Evolutionary conservation across 2,888 invertebrate genomes (phyloP), one percentile per base, ranked within the genome.

Genomic region (Lepidochrysops patricia): DNA sequence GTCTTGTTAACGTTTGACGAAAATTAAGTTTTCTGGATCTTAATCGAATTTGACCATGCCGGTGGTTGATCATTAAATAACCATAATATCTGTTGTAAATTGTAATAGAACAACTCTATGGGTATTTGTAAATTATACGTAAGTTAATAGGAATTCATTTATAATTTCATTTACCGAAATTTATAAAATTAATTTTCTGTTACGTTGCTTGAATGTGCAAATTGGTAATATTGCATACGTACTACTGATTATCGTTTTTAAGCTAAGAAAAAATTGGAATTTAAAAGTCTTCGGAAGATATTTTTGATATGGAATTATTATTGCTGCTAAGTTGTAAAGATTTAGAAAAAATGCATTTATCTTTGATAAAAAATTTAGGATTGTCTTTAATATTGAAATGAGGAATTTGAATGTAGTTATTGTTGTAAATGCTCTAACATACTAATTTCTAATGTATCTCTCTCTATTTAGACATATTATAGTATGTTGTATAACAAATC

Each of bases 231-330:
- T 43, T 43, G 43, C 43, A 4, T 19, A 12, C 19, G 15, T 37
- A 37, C 35, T 7, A 9, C 2, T 29, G 29, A 29, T 29, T 9
- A 29, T 29, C 6, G 29, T 29, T 43, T 43, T 43, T 43, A 43
- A 43, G 52, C 13, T 27, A 13, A 27, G 26, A 15, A 27, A 26
- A 29, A 13, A 15, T 52, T 52, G 27, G 27, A 52, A 27, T 27
- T 27, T 9, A 23, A 43, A 43, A n/a, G n/a, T 43, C 43, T 43
- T 43, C 19, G 43, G 43, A 43, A 9, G 27, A 52, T 52, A 52
- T 52, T 52, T 52, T 52, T 52, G 52, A 52, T 52, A 52, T 52
- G 52, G 15, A 1, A 26, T 26, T 50, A 49, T 49, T 49, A 50
- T 13, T 25, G 25, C 25, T 26, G 26, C 25, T 25, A 13, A 27